Evolutionary conservation across 2,888 invertebrate species (phyloP), one percentile per base, ranked within the genome.

Genomic region (Syrphus vitripennis): DNA sequence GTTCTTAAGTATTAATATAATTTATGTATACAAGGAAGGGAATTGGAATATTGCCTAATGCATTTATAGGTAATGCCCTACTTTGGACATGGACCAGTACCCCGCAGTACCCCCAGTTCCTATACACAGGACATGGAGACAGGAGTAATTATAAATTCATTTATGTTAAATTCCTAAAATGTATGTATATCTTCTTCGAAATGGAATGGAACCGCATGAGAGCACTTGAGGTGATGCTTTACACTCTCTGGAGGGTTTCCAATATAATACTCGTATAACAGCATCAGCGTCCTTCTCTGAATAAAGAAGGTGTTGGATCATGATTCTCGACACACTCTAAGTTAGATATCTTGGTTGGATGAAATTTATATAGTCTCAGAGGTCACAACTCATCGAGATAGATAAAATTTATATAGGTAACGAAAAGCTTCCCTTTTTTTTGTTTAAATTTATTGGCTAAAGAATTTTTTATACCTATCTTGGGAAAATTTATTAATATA

Each of bases 41-140:
- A 74, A 61, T 61, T 70, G 10, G 70, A 70, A 61, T 45, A 61
- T 29, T 69, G 69, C 59, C 81, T 81, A 75, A 81, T 81, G 80
- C 67, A 80, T 57, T 79, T 80, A 59, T 65, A 61, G 65, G 45
- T 45, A 45, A 65, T 29, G 45, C 19, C 40, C 42, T 42, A 42
- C 5, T 16, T n/a, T 42, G 24, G 16, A 16, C n/a, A 53, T 2
- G 42, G 19, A 16, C 29, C 4, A 29, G 29, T 29, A 29, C 29
- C n/a, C n/a, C n/a, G n/a, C n/a, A n/a, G n/a, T n/a, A n/a, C n/a
- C n/a, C n/a, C n/a, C n/a, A n/a, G n/a, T n/a, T n/a, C n/a, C n/a
- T n/a, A n/a, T n/a, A n/a, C n/a, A n/a, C 42, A 26, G 12, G 37
- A 59, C 59, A 21, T 59, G 37, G 45, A n/a, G n/a, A 29, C 29